Evolutionary conservation across 2,113 vertebrate species (phyloP).

Genomic region (Calonectris borealis): DNA sequence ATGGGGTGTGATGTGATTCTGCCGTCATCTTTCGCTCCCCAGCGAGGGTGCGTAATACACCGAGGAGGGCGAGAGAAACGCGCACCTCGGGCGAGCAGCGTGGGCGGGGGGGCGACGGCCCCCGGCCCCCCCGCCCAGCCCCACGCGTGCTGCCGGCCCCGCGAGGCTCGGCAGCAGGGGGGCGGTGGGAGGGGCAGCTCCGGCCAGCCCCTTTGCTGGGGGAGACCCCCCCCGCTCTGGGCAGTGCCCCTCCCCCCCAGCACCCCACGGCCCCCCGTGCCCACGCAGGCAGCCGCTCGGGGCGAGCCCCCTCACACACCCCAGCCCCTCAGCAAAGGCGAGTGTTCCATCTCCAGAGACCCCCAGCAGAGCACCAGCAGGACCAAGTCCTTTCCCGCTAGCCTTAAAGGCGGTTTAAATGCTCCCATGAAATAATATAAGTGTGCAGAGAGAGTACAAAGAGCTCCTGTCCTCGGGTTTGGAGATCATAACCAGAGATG

Average conservation of each 20-base stretch:
- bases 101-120: too few species aligned
- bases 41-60: background rate
- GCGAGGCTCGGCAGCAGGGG: too few species aligned
- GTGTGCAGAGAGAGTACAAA: background rate
- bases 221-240: too few species aligned
- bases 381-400: background rate
- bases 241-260: too few species aligned
- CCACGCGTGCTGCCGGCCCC: too few species aligned
- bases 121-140: too few species aligned
- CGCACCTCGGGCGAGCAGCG: too few species aligned
- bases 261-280: background rate
- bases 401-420: background rate
- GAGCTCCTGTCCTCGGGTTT: background rate
- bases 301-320: too few species aligned
- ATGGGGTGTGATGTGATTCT: constrained; percentile 64
- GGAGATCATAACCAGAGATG: background rate
- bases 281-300: too few species aligned
- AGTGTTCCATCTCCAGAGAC: background rate
- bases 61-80: background rate
- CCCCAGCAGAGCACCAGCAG: background rate
- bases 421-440: background rate
- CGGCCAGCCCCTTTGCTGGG: too few species aligned
- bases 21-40: background rate
- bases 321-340: background rate
- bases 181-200: too few species aligned